Evolutionary conservation across 2,797 vertebrate species (phyloP).

Genomic region (Pseudochromis fuscus): DNA sequence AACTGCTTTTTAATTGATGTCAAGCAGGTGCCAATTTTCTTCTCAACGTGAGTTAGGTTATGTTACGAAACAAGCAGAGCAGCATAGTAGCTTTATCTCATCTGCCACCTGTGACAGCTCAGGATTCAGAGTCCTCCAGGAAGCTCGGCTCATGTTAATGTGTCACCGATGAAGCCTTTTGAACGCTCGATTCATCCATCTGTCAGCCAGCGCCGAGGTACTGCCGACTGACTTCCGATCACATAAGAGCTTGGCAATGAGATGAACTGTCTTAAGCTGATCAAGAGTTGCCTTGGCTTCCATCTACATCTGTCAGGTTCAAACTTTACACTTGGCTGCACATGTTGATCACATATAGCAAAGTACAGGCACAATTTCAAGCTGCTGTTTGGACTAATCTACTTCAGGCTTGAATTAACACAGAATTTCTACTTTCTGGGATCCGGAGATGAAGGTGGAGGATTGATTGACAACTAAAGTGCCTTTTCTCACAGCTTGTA

Average conservation of each 20-base stretch:
- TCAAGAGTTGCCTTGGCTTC: conserved; percentile 72
- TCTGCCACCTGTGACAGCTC: conserved; percentile 78
- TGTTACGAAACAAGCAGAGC: conserved; percentile 79
- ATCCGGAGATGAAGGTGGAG: conserved; percentile 54
- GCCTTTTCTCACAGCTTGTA: conserved; percentile 62
- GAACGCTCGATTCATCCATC: conserved; percentile 72
- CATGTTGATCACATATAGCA: conserved; percentile 70
- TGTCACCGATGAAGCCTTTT: conserved; percentile 75
- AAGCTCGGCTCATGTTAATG: conserved; percentile 73
- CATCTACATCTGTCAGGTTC: conserved; percentile 74
- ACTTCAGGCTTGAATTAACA: conserved; percentile 66
- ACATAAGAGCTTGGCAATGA: conserved; percentile 60
- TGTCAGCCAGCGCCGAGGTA: conserved; percentile 59
- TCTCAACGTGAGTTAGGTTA: conserved; percentile 65
- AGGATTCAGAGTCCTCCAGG: conserved; percentile 69
- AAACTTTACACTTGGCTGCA: conserved; percentile 73
- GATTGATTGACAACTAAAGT: conserved; percentile 71
- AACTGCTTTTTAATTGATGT: conserved; percentile 74
- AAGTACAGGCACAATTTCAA: conserved; percentile 63
- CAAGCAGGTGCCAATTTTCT: conserved; percentile 73
- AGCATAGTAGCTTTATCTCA: conserved; percentile 75
- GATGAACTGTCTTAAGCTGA: conserved; percentile 69
- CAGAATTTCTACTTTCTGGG: conserved; percentile 59
- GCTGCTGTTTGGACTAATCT: conserved; percentile 59
- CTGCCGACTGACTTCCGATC: conserved; percentile 65